A percentile compares a stretch with the other conserved stretches of the same genome.
These are phyloP conservation scores for Thomomys bottae DNA, from an alignment of 2,113 vertebrate genomes.

Conservation along the genomic window DNA sequence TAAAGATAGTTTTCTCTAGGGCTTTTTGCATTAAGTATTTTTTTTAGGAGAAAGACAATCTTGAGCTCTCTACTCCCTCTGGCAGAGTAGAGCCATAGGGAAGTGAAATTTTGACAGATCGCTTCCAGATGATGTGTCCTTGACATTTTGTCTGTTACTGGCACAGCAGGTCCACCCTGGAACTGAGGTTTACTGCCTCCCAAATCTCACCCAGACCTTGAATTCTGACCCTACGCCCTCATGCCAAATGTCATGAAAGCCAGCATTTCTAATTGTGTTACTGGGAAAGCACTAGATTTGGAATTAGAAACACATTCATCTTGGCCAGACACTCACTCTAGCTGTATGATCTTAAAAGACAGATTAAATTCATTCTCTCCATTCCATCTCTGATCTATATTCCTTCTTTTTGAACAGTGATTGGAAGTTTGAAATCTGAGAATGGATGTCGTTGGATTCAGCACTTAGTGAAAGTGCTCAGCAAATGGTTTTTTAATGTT, in stretches of 20 bases:
- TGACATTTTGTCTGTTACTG: not conserved
- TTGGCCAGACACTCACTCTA: not conserved
- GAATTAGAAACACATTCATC: not conserved
- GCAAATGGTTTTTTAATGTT: not conserved
- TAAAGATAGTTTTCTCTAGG: slow-evolving; percentile 16
- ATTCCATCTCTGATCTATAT: not conserved
- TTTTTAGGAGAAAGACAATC: not conserved
- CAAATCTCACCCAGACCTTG: not conserved
- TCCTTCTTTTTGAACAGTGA: not conserved
- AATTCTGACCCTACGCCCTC: not conserved
- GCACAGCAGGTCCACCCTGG: not conserved
- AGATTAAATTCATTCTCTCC: not conserved
- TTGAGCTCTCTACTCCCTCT: not conserved
- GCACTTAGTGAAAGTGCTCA: not conserved
- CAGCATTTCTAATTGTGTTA: slow-evolving; percentile 3
- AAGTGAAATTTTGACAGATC: not conserved
- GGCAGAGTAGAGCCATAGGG: not conserved
- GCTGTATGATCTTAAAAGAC: not conserved
- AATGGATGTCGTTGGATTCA: not conserved
- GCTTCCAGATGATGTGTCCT: not conserved
- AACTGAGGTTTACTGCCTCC: not conserved
- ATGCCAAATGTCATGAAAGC: not conserved
- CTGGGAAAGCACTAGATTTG: not conserved
- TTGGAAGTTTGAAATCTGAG: not conserved
- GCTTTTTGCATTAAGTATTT: not conserved